A percentile compares a stretch with the other conserved stretches of the same genome.
Conservation (phyloP, 2,113 vertebrate genomes). For the Chunga burmeisteri region DNA sequence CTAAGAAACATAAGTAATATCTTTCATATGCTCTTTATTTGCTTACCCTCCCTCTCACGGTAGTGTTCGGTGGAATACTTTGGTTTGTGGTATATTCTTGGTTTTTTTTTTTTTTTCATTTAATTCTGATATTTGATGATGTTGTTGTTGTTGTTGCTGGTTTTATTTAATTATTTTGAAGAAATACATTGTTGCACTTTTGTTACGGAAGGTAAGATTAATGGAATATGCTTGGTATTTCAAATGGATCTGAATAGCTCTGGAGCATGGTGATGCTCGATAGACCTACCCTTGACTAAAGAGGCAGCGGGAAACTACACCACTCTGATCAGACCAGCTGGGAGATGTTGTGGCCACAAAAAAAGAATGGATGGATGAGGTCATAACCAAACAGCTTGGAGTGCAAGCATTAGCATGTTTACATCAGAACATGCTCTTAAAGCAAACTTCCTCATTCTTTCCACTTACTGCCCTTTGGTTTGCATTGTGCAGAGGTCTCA, state of each 20-base stretch:
- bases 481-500: not conserved
- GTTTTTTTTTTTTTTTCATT: not conserved
- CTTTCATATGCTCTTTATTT: not conserved
- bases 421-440: not conserved
- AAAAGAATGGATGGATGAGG: not conserved
- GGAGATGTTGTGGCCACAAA: not conserved
- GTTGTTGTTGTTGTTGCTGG: not conserved
- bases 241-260: not conserved
- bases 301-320: not conserved
- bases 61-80: not conserved
- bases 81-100: not conserved
- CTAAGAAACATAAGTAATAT: not conserved
- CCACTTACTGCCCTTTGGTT: not conserved
- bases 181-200: not conserved
- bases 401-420: not conserved
- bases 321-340: not conserved
- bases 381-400: not conserved
- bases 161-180: not conserved
- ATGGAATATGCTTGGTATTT: not conserved
- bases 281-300: not conserved
- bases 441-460: not conserved
- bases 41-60: not conserved
- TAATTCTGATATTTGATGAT: not conserved
- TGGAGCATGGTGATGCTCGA: not conserved
- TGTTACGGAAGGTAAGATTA: not conserved